Evolutionary conservation across 1,140 invertebrate species (phyloP).

Genomic region (Drosophila malerkotliana): DNA sequence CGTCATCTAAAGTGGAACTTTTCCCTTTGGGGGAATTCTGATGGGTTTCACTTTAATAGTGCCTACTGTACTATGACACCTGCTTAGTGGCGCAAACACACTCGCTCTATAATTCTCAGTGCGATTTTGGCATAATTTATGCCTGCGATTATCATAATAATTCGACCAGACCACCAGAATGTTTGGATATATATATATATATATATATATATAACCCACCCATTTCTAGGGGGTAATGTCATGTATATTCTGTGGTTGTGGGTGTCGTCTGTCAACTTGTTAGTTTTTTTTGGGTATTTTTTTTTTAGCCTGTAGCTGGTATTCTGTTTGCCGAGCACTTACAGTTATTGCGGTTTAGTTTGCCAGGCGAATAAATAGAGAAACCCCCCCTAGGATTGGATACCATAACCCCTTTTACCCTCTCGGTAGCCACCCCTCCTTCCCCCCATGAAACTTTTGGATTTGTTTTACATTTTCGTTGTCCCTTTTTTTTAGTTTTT

Average conservation of each 20-base stretch:
- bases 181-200: background rate
- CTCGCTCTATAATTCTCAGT: background rate
- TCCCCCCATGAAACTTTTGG: background rate
- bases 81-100: background rate
- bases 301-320: slow-evolving; percentile 25
- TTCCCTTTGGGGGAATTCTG: background rate
- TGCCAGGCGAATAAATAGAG: slow-evolving; percentile 69
- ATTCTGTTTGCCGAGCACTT: slow-evolving; percentile 72
- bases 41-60: background rate
- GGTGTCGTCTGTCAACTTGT: slow-evolving; percentile 39
- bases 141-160: slow-evolving; percentile 79
- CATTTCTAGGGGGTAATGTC: no score
- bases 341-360: slow-evolving; percentile 79
- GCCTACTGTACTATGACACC: slow-evolving; percentile 11
- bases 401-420: background rate
- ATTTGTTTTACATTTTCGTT: slow-evolving; percentile 49
- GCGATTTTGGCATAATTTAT: slow-evolving; percentile 62
- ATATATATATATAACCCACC: no score
- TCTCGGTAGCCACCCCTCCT: background rate
- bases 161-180: slow-evolving; percentile 49
- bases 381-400: slow-evolving; percentile 15
- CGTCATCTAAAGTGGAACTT: slow-evolving; percentile 52
- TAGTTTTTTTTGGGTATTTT: slow-evolving; percentile 42
- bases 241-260: background rate
- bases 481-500: background rate